These are phyloP conservation scores for Polyploca ridens DNA, from an alignment of 2,888 invertebrate species.

Conservation along the genomic window DNA sequence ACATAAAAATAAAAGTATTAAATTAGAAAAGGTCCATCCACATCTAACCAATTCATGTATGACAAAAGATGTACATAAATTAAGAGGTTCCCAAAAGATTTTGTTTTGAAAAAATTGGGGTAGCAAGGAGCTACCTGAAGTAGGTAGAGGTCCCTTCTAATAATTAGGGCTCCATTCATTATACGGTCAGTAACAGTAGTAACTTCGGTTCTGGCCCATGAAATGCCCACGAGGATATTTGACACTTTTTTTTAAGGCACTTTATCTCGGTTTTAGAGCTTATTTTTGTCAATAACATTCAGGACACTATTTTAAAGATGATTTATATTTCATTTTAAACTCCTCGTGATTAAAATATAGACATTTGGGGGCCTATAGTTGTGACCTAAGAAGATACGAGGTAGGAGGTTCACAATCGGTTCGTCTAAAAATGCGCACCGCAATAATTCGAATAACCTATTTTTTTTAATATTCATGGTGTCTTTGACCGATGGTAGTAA, in stretches of 20 bases:
- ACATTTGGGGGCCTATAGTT: no score
- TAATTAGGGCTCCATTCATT: conserved; percentile 3
- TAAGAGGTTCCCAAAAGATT: background rate
- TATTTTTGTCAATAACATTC: no score
- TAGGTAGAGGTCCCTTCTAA: background rate
- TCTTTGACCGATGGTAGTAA: no score
- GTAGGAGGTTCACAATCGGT: no score
- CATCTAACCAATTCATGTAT: conserved; percentile 13
- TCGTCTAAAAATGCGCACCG: no score
- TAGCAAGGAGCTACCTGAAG: background rate
- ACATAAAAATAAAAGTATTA: conserved; percentile 1
- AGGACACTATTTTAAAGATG: no score
- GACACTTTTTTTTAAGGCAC: no score
- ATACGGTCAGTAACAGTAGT: background rate
- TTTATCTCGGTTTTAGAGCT: background rate
- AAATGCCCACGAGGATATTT: background rate
- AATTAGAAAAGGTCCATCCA: background rate
- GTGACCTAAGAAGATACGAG: no score
- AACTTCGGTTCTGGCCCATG: background rate
- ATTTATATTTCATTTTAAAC: no score
- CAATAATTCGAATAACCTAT: no score
- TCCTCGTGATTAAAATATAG: no score
- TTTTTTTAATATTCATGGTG: no score
- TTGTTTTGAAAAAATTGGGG: background rate
- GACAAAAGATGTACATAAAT: conserved; percentile 13